Conservation (phyloP, 2,797 vertebrate genomes). For the Pangasius macronema region DNA sequence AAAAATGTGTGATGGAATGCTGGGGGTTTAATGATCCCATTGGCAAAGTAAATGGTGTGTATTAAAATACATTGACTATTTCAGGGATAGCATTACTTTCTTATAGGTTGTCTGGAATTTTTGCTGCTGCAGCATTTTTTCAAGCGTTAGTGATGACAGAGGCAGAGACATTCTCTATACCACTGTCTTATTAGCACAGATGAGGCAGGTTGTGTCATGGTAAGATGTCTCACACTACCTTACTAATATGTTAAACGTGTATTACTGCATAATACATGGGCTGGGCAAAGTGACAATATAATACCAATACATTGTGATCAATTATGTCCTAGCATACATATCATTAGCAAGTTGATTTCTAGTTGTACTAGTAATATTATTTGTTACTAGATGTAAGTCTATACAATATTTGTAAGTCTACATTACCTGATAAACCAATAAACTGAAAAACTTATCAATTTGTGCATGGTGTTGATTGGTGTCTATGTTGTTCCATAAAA, state of each 20-base stretch:
- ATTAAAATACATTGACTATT: not conserved
- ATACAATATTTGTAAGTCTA: not conserved
- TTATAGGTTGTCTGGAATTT: not conserved
- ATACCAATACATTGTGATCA: not conserved
- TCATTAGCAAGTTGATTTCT: not conserved
- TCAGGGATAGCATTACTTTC: not conserved
- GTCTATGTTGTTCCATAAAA: no score
- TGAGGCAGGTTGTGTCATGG: not conserved
- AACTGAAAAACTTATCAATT: not conserved
- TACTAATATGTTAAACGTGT: not conserved
- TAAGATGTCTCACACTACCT: not conserved
- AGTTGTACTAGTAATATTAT: not conserved
- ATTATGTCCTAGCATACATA: not conserved
- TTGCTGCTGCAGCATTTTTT: conserved; percentile 8
- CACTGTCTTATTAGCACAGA: conserved; percentile 8
- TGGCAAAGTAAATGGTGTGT: not conserved
- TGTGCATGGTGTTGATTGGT: not conserved
- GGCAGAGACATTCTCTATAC: not conserved
- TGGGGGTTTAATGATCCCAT: conserved; percentile 8
- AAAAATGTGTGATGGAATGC: not conserved
- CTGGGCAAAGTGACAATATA: not conserved
- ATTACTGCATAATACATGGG: not conserved
- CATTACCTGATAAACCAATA: not conserved
- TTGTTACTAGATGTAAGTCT: not conserved
- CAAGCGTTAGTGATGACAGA: not conserved